A percentile compares a stretch with the other conserved stretches of the same genome.
Conservation (phyloP, 1,140 invertebrate species). For the Pseudobourletiella spinata region DNA sequence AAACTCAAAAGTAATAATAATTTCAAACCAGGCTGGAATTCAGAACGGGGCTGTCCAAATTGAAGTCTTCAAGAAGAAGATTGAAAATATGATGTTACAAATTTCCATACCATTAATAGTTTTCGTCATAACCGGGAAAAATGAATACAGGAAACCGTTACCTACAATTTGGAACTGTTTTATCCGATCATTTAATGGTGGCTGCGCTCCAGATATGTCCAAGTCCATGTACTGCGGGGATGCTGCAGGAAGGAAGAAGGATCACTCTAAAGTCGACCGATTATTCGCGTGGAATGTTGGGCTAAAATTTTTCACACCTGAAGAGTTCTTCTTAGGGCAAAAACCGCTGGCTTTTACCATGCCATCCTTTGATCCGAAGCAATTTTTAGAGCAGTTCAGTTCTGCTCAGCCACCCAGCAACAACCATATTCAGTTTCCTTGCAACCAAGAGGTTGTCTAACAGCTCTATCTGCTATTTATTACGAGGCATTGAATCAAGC, state of each 20-base stretch:
- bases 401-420: too few species aligned
- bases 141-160: slow-evolving; percentile 76
- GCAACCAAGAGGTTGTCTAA: slow-evolving; percentile 55
- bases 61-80: slow-evolving; percentile 65
- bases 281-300: slow-evolving; percentile 82
- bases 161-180: slow-evolving; percentile 80
- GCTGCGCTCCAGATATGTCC: slow-evolving; percentile 55
- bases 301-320: slow-evolving; percentile 80
- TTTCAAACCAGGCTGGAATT: slow-evolving; percentile 33
- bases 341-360: slow-evolving; percentile 48
- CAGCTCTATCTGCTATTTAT: too few species aligned
- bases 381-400: slow-evolving; percentile 15
- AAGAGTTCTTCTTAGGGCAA: slow-evolving; percentile 76
- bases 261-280: slow-evolving; percentile 84
- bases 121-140: slow-evolving; percentile 70
- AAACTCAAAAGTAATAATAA: slow-evolving; percentile 27
- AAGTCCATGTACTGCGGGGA: slow-evolving; percentile 83
- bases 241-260: slow-evolving; percentile 87
- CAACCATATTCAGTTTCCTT: slow-evolving; percentile 34
- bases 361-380: slow-evolving; percentile 68
- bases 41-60: slow-evolving; percentile 16
- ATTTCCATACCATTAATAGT: slow-evolving; percentile 72
- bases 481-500: too few species aligned
- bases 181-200: slow-evolving; percentile 61
- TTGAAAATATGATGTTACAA: slow-evolving; percentile 55